Percentiles rank a stretch among this genome's conserved stretches.
Evolutionary conservation across 2,888 invertebrate species (phyloP).

Genomic region (Amphimallon solstitiale): DNA sequence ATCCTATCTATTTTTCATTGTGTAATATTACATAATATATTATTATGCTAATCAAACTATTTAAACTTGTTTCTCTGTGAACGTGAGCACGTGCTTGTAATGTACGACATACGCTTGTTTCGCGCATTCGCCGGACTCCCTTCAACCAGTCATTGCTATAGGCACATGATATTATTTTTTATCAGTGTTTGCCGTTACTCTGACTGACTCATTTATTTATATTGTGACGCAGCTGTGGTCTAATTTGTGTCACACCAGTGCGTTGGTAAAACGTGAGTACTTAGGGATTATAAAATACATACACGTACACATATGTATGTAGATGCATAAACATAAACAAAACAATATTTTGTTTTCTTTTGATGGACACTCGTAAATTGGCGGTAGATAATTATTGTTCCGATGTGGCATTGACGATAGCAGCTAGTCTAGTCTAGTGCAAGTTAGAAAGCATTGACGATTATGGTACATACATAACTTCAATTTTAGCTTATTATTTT

Average conservation of each 20-base stretch:
- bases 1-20: too few species aligned
- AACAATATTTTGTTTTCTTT: neutral
- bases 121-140: slow-evolving; percentile 27
- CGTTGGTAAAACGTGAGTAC: slow-evolving; percentile 31
- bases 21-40: too few species aligned
- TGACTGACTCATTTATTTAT: slow-evolving; percentile 32
- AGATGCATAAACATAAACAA: neutral
- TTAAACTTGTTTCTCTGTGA: slow-evolving; percentile 18
- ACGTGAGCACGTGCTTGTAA: slow-evolving; percentile 12
- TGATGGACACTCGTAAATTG: neutral
- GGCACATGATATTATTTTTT: slow-evolving; percentile 33
- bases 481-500: too few species aligned
- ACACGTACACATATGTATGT: neutral
- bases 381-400: too few species aligned
- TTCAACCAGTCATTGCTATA: slow-evolving; percentile 22
- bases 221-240: slow-evolving; percentile 27
- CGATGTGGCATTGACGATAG: too few species aligned
- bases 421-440: too few species aligned
- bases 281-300: slow-evolving; percentile 18
- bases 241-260: slow-evolving; percentile 24
- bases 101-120: neutral
- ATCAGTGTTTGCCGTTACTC: slow-evolving; percentile 26
- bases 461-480: too few species aligned
- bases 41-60: slow-evolving; percentile 7
- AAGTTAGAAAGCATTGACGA: too few species aligned